Evolutionary conservation across 2,113 vertebrate genomes (phyloP).

Genomic region (Nymphicus hollandicus): DNA sequence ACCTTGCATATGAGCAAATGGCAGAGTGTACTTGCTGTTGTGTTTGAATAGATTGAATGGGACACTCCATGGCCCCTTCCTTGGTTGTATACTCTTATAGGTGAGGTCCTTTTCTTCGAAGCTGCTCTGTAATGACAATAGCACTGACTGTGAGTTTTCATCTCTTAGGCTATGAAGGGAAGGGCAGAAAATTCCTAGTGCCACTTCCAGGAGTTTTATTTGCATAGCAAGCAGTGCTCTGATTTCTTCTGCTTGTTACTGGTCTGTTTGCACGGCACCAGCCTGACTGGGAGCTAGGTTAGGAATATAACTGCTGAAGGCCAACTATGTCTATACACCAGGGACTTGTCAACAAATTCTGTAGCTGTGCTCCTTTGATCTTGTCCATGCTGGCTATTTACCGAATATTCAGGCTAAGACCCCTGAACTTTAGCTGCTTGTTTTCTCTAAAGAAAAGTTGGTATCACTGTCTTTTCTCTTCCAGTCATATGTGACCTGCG

Average conservation of each 20-base stretch:
- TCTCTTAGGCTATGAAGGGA: background rate
- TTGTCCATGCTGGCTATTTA: background rate
- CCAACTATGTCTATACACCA: background rate
- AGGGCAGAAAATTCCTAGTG: background rate
- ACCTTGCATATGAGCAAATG: background rate
- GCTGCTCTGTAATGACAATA: background rate
- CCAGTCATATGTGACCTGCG: conserved; percentile 89
- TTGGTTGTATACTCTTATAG: background rate
- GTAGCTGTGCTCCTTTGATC: background rate
- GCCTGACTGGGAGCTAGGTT: background rate
- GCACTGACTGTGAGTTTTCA: background rate
- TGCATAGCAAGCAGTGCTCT: background rate
- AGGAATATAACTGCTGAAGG: background rate
- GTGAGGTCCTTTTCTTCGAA: background rate
- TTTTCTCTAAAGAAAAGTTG: background rate
- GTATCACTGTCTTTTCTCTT: background rate
- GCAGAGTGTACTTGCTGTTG: background rate
- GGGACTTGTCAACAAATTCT: background rate
- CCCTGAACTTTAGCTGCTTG: background rate
- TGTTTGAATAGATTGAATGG: background rate
- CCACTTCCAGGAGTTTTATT: background rate
- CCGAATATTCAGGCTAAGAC: background rate
- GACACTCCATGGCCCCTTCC: background rate
- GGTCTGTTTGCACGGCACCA: background rate
- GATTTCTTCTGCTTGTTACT: background rate